Conservation (phyloP, 1,140 invertebrate genomes). For the Neodiprion pinetum region DNA sequence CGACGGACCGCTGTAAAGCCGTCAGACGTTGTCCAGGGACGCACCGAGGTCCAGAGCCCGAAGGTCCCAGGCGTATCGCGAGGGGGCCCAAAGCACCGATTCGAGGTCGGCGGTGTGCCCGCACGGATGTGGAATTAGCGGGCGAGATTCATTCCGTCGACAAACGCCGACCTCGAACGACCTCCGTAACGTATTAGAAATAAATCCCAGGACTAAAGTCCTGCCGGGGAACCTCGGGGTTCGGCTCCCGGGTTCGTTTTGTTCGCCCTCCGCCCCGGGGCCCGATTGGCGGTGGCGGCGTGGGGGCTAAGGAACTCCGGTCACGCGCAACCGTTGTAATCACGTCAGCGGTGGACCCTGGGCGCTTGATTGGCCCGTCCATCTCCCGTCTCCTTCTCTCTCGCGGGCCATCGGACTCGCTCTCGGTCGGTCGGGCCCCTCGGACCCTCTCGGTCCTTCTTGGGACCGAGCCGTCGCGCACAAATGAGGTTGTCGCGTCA, state of each 20-base stretch:
- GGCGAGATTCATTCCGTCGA: not conserved
- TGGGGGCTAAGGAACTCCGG: conserved; percentile 47
- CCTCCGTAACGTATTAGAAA: not conserved
- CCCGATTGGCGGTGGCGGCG: conserved; percentile 27
- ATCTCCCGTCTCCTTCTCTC: conserved; percentile 34
- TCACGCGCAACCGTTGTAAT: conserved; percentile 56
- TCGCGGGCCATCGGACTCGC: conserved; percentile 19
- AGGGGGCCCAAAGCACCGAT: not conserved
- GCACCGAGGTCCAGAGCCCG: conserved; percentile 23
- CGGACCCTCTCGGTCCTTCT: conserved; percentile 10
- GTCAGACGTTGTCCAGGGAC: conserved; percentile 39
- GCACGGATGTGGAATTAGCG: no score
- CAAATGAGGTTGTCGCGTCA: conserved; percentile 62
- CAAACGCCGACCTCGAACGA: no score
- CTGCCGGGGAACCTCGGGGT: not conserved
- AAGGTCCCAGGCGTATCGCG: not conserved
- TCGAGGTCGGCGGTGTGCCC: no score
- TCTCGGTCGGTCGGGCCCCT: not conserved
- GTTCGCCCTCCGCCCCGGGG: not conserved
- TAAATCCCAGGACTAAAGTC: not conserved
- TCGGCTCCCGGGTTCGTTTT: not conserved
- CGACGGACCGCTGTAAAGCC: conserved; percentile 44
- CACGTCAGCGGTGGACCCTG: conserved; percentile 49
- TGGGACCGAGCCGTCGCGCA: conserved; percentile 48
- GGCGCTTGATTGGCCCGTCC: conserved; percentile 49